Conservation (phyloP, 1,140 invertebrate species). For the Calosoma granatense region DNA sequence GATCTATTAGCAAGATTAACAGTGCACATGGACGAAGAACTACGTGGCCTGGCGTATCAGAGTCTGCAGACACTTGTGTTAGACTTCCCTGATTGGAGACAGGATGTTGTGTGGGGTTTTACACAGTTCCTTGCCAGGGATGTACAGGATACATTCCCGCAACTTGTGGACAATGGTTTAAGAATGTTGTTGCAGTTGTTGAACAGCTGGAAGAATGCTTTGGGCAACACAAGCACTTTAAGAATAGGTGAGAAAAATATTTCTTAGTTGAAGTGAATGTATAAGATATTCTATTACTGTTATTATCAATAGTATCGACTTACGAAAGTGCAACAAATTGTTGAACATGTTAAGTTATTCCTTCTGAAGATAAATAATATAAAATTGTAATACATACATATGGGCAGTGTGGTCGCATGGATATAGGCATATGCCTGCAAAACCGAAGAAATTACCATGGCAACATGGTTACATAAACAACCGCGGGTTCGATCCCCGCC, state of each 20-base stretch:
- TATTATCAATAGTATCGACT: too few species aligned
- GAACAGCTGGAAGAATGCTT: constrained; percentile 83
- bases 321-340: too few species aligned
- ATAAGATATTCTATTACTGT: too few species aligned
- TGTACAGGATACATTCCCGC: constrained; percentile 73
- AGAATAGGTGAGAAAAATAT: constrained; percentile 23
- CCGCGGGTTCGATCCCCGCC: too few species aligned
- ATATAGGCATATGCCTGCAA: too few species aligned
- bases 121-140: constrained; percentile 91
- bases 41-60: constrained; percentile 86
- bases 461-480: too few species aligned
- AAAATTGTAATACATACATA: too few species aligned
- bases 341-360: too few species aligned
- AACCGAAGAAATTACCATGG: too few species aligned
- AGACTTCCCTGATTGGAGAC: constrained; percentile 95
- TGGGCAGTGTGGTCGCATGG: too few species aligned
- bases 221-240: constrained; percentile 27
- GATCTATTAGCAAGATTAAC: constrained; percentile 86
- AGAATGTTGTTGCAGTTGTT: constrained; percentile 87
- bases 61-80: constrained; percentile 91
- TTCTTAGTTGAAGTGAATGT: too few species aligned
- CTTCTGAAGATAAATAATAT: too few species aligned
- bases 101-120: constrained; percentile 89
- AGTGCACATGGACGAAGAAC: constrained; percentile 85
- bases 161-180: constrained; percentile 87